phyloP scores from a whole-genome alignment of 2,888 invertebrate genomes.

The Deroplatys truncata region DNA sequence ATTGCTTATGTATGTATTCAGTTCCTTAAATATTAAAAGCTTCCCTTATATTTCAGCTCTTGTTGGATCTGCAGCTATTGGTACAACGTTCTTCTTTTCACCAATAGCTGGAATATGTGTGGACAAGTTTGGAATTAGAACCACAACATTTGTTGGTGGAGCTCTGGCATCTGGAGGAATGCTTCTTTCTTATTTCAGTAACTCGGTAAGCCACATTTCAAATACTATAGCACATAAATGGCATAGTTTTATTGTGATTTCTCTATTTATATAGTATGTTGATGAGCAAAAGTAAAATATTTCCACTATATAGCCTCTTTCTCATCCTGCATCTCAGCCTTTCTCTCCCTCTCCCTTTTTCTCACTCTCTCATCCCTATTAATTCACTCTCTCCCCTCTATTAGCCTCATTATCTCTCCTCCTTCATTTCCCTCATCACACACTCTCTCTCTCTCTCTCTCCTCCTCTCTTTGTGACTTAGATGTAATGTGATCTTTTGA shows the following conservation, averaged over 20 bases:
- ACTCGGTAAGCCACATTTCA: slow-evolving; percentile 42
- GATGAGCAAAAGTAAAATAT: background rate
- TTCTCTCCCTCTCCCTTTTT: no score
- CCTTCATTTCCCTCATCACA: no score
- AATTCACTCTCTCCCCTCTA: no score
- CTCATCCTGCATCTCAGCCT: no score
- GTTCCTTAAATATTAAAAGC: background rate
- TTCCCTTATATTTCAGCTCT: slow-evolving; percentile 64
- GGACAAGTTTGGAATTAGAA: slow-evolving; percentile 77
- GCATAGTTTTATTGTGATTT: background rate
- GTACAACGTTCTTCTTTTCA: slow-evolving; percentile 84
- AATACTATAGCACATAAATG: background rate
- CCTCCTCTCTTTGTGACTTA: no score
- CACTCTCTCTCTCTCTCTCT: no score
- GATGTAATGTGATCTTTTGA: no score
- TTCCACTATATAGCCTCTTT: background rate
- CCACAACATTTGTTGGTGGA: slow-evolving; percentile 81
- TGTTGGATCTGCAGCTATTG: slow-evolving; percentile 83
- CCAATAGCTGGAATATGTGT: slow-evolving; percentile 83
- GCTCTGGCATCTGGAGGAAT: slow-evolving; percentile 72
- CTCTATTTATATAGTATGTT: background rate
- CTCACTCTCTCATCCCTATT: no score
- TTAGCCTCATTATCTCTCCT: no score
- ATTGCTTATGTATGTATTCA: background rate
- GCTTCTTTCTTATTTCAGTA: slow-evolving; percentile 71